These are phyloP conservation scores for Dendrocopos noguchii DNA, from an alignment of 2,113 vertebrate species.

Conservation along the genomic window DNA sequence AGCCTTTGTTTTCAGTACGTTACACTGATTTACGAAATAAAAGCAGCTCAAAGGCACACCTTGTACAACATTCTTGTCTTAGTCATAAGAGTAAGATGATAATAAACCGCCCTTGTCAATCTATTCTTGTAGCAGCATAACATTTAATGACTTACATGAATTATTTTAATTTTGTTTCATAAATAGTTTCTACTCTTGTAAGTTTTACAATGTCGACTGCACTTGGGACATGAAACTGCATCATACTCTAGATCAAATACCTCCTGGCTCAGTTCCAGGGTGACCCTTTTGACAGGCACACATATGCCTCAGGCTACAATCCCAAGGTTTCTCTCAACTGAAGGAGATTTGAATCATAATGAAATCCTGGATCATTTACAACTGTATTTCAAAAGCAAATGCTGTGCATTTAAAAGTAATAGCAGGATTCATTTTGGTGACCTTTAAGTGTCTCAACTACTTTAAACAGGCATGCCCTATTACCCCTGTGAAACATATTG, in stretches of 20 bases:
- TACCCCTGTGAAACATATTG: background rate
- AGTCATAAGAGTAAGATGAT: background rate
- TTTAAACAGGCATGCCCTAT: slow-evolving; percentile 21
- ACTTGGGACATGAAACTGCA: background rate
- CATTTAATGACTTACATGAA: background rate
- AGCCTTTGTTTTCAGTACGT: background rate
- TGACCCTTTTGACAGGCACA: background rate
- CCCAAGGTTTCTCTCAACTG: background rate
- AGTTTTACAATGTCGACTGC: background rate
- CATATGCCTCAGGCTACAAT: background rate
- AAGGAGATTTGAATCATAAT: background rate
- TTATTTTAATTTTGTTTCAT: slow-evolving; percentile 10
- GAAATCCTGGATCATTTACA: slow-evolving; percentile 26
- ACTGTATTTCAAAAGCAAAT: slow-evolving; percentile 31
- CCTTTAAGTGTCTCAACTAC: slow-evolving; percentile 20
- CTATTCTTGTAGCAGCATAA: background rate
- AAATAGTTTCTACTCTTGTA: background rate
- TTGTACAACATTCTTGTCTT: background rate
- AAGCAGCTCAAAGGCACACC: background rate
- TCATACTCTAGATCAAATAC: background rate
- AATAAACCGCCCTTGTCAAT: background rate
- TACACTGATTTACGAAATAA: background rate
- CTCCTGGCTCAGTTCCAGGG: background rate
- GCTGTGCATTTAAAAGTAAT: background rate
- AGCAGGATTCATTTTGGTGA: slow-evolving; percentile 9